Percentiles rank a stretch among this genome's conserved stretches.
These are phyloP conservation scores for Lepisosteus osseus DNA, from an alignment of 2,113 vertebrate genomes.

Conservation along the genomic window DNA sequence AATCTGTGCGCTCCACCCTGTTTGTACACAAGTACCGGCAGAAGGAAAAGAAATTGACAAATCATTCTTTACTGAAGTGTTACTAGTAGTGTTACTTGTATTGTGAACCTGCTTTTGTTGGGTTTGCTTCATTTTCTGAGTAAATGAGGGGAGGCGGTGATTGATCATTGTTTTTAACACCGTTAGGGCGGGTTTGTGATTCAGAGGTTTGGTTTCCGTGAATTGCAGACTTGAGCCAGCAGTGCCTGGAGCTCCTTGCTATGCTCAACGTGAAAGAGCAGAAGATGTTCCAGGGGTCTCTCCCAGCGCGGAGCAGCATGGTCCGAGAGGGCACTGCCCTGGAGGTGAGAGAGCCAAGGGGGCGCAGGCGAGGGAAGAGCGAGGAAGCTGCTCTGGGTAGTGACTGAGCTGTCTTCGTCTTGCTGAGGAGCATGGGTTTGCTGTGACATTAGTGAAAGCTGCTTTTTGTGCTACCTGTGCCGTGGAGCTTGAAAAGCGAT, in stretches of 20 bases:
- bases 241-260: constrained; percentile 75
- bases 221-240: constrained; percentile 70
- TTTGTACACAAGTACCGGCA: neutral
- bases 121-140: neutral
- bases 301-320: constrained; percentile 39
- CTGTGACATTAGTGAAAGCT: too few species aligned
- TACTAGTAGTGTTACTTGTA: too few species aligned
- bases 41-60: too few species aligned
- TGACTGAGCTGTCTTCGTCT: neutral
- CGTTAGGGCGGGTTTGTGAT: too few species aligned
- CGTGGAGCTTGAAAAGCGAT: too few species aligned
- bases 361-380: neutral
- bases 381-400: neutral
- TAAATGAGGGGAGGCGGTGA: neutral
- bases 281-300: constrained; percentile 62
- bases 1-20: neutral
- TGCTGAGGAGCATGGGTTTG: too few species aligned
- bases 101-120: neutral
- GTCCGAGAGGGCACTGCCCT: constrained; percentile 65
- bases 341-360: constrained; percentile 62
- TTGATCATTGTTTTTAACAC: too few species aligned
- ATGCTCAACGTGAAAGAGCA: constrained; percentile 75
- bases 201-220: neutral
- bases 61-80: too few species aligned
- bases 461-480: too few species aligned